These are phyloP conservation scores for Nyleta sp. DNA, from an alignment of 2,888 invertebrate species.

Conservation along the genomic window DNA sequence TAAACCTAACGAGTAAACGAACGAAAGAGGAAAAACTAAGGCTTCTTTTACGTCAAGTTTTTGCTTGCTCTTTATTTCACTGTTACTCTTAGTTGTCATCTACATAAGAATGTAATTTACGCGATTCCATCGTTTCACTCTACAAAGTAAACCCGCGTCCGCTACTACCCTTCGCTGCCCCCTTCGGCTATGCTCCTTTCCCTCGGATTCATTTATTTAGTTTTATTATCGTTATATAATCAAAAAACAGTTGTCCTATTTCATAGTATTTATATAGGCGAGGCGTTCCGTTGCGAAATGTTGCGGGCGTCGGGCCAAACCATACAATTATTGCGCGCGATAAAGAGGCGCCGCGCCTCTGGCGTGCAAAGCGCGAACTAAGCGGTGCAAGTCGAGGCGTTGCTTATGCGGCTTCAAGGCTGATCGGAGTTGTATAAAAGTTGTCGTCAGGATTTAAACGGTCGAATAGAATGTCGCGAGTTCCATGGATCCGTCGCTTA, in stretches of 20 bases:
- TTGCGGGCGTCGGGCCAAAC: neutral
- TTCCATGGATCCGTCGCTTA: too few relatives aligned
- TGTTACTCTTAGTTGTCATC: conserved; percentile 64
- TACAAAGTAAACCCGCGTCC: conserved; percentile 58
- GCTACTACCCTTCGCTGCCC: conserved; percentile 44
- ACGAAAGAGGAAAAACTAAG: conserved; percentile 77
- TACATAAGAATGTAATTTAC: conserved; percentile 64
- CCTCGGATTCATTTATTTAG: conserved; percentile 41
- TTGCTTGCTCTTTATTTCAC: conserved; percentile 69
- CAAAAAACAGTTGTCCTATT: conserved; percentile 68
- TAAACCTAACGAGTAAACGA: conserved; percentile 73
- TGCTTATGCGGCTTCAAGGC: too few relatives aligned
- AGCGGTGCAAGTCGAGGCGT: too few relatives aligned
- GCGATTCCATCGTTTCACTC: conserved; percentile 32
- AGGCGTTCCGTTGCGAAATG: conserved; percentile 21
- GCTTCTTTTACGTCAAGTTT: conserved; percentile 70
- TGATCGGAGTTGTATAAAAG: too few relatives aligned
- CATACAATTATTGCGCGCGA: too few relatives aligned
- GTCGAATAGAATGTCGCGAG: too few relatives aligned
- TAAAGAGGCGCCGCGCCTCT: too few relatives aligned
- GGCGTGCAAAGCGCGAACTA: too few relatives aligned
- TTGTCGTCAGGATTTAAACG: too few relatives aligned
- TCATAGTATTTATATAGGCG: conserved; percentile 51
- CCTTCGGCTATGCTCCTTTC: conserved; percentile 43
- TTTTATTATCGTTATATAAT: conserved; percentile 66